These are phyloP conservation scores for Notodonta ziczac DNA, from an alignment of 2,888 invertebrate species.

Conservation along the genomic window DNA sequence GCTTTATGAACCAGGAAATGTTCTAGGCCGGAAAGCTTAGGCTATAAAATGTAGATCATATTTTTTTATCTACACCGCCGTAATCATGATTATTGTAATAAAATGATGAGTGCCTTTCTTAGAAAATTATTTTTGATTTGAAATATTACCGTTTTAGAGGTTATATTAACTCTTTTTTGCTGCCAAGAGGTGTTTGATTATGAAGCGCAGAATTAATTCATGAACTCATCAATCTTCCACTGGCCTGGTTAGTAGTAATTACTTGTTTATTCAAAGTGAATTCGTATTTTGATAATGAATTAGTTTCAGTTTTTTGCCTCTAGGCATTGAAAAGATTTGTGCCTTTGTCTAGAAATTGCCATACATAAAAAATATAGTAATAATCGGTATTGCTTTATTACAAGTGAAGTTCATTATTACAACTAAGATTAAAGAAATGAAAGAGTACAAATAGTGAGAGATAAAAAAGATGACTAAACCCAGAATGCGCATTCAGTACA, in stretches of 20 bases:
- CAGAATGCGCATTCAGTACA: too few species aligned
- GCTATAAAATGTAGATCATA: constrained; percentile 35
- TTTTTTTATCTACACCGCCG: constrained; percentile 36
- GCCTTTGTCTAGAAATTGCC: neutral
- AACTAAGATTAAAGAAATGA: too few species aligned
- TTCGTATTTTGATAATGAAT: constrained; percentile 50
- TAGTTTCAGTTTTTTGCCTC: constrained; percentile 9
- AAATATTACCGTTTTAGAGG: constrained; percentile 24
- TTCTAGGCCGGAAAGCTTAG: constrained; percentile 39
- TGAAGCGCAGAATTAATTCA: constrained; percentile 44
- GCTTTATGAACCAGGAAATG: constrained; percentile 63
- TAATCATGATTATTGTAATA: constrained; percentile 37
- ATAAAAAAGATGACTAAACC: too few species aligned
- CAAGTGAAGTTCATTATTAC: too few species aligned
- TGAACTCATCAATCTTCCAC: constrained; percentile 65
- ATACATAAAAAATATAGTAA: neutral
- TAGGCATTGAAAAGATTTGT: neutral
- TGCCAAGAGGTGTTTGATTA: constrained; percentile 29
- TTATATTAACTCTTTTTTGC: constrained; percentile 33
- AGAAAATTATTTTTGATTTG: constrained; percentile 29
- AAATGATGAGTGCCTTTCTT: constrained; percentile 27
- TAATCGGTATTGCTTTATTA: too few species aligned
- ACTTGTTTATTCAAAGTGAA: constrained; percentile 63
- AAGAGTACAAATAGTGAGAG: too few species aligned
- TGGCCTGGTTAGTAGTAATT: constrained; percentile 54